phyloP scores from a whole-genome alignment of 2,797 vertebrate genomes.

The Podargus strigoides region DNA sequence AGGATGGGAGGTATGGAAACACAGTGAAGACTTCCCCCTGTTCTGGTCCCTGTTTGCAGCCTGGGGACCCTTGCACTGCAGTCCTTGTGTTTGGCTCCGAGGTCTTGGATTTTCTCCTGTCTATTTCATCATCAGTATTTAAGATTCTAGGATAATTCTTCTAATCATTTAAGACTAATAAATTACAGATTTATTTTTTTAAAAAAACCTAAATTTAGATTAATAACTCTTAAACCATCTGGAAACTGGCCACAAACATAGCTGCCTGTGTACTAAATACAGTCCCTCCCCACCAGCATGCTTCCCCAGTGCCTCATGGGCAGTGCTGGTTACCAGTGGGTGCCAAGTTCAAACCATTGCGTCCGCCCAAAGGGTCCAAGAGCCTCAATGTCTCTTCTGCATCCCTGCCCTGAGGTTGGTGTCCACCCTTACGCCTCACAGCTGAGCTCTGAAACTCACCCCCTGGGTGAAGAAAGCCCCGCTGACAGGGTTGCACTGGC shows the following conservation, averaged over 20 bases:
- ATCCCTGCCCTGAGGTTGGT: rapidly evolving
- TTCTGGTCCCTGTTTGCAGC: background rate
- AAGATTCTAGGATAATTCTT: background rate
- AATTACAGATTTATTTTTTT: background rate
- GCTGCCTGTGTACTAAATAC: too few species aligned
- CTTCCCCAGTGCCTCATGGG: background rate
- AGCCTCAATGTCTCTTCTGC: rapidly evolving
- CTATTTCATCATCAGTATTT: background rate
- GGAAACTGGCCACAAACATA: background rate
- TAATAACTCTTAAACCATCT: background rate
- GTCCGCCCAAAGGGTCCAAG: background rate
- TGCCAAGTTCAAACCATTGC: background rate
- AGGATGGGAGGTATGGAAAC: background rate
- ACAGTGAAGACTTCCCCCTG: rapidly evolving
- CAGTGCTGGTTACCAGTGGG: rapidly evolving
- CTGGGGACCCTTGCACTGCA: too few species aligned
- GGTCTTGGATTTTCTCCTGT: background rate
- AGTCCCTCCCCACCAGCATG: rapidly evolving
- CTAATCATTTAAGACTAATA: background rate
- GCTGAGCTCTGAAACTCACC: background rate
- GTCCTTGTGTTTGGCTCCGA: background rate
- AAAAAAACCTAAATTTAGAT: background rate
- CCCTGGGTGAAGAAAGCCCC: background rate
- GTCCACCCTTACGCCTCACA: background rate
- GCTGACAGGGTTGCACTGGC: too few species aligned